Evolutionary conservation across 2,113 vertebrate genomes (phyloP).

Genomic region (Plectropomus leopardus): DNA sequence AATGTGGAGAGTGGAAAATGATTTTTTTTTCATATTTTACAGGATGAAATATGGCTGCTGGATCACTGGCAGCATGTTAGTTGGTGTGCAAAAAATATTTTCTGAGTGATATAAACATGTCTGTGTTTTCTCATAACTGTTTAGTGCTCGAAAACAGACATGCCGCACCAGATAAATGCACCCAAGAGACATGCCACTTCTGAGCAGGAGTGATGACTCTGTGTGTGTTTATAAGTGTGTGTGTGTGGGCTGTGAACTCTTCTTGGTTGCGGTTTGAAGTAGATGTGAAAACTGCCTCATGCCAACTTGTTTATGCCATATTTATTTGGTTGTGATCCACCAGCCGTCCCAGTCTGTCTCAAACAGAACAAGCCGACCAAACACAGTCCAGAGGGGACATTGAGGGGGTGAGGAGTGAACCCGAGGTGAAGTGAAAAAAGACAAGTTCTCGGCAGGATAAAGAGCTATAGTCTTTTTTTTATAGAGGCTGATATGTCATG

Average conservation of each 20-base stretch:
- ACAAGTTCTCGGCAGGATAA: background rate
- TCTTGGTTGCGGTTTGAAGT: conserved; percentile 28
- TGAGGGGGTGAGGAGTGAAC: conserved; percentile 18
- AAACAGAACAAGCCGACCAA: conserved; percentile 14
- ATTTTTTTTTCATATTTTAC: background rate
- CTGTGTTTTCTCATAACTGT: conserved; percentile 43
- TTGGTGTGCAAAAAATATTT: background rate
- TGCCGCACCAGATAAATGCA: conserved; percentile 39
- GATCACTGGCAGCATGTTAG: conserved; percentile 2
- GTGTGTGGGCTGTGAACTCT: background rate
- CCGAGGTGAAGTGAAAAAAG: background rate
- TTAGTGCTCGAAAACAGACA: conserved; percentile 48
- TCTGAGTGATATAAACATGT: conserved; percentile 13
- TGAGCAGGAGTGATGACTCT: conserved; percentile 16
- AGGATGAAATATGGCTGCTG: conserved; percentile 21
- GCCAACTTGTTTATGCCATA: conserved; percentile 47
- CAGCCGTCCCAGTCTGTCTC: conserved; percentile 10
- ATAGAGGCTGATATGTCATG: background rate
- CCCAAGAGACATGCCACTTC: conserved; percentile 49
- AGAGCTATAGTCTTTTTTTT: conserved; percentile 5
- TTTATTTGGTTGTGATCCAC: conserved; percentile 38
- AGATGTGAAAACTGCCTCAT: conserved; percentile 58
- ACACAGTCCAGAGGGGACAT: conserved; percentile 12
- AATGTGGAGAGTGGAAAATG: conserved; percentile 12
- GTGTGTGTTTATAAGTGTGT: conserved; percentile 1